Conservation (phyloP, 2,888 invertebrate species). For the Eilema sororculum region DNA sequence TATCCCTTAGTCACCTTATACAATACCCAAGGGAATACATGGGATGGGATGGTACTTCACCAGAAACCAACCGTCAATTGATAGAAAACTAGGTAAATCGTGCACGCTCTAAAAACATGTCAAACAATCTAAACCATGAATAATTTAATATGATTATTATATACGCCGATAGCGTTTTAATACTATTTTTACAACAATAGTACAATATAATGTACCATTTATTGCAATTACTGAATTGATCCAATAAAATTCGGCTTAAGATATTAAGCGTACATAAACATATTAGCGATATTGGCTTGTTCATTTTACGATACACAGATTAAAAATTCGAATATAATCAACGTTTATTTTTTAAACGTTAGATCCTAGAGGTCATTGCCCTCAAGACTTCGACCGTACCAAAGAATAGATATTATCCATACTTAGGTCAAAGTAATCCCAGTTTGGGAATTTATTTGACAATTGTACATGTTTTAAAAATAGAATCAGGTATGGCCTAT, state of each 20-base stretch:
- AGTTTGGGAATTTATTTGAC: too few species aligned
- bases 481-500: not conserved
- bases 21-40: too few species aligned
- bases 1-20: too few species aligned
- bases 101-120: not conserved
- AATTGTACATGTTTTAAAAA: not conserved
- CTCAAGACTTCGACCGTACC: not conserved
- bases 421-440: not conserved
- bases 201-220: not conserved
- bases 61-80: not conserved
- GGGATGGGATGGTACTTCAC: too few species aligned
- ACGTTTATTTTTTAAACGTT: not conserved
- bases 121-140: not conserved
- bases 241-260: constrained; percentile 4
- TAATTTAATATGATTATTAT: constrained; percentile 1
- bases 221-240: not conserved
- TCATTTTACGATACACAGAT: not conserved
- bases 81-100: not conserved
- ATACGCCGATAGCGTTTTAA: not conserved
- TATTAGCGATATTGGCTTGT: not conserved
- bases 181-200: not conserved
- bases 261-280: not conserved
- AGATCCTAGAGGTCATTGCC: not conserved
- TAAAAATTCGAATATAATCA: not conserved
- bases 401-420: too few species aligned